Percentiles rank a stretch among this genome's conserved stretches.
These are phyloP conservation scores for Canis aureus DNA, from an alignment of 2,113 vertebrate species.

Conservation along the genomic window DNA sequence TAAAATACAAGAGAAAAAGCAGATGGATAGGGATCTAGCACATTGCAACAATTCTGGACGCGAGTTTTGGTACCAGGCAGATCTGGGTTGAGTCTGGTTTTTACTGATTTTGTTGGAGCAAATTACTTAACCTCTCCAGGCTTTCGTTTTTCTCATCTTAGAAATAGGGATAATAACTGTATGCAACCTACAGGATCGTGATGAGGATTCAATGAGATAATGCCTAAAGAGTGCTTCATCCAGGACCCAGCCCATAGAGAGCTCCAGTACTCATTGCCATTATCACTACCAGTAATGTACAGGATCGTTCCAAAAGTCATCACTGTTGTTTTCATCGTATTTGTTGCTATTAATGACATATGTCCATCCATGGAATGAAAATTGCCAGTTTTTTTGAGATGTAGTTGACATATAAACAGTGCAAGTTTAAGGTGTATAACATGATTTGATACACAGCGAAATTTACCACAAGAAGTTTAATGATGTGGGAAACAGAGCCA, in stretches of 20 bases:
- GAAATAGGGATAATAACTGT: not conserved
- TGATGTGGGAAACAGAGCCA: not conserved
- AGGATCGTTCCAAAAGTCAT: not conserved
- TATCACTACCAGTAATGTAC: not conserved
- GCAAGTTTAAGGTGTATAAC: not conserved
- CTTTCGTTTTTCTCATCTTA: not conserved
- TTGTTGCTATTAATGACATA: not conserved
- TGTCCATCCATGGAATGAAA: not conserved
- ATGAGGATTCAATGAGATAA: not conserved
- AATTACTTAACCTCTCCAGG: not conserved
- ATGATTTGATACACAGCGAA: not conserved
- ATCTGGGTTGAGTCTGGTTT: not conserved
- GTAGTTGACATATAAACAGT: not conserved
- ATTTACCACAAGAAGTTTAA: not conserved
- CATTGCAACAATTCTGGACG: not conserved
- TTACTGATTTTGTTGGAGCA: not conserved
- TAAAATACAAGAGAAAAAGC: not conserved
- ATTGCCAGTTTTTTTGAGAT: not conserved
- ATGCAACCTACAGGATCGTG: not conserved
- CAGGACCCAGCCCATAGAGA: not conserved
- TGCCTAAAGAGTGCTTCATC: not conserved
- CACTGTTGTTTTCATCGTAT: not conserved
- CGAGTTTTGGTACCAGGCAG: not conserved
- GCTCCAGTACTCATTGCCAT: too few relatives aligned
- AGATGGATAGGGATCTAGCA: not conserved